Base-by-base conservation (phyloP, 2,113 vertebrate species). In the Raphicerus campestris region DNA sequence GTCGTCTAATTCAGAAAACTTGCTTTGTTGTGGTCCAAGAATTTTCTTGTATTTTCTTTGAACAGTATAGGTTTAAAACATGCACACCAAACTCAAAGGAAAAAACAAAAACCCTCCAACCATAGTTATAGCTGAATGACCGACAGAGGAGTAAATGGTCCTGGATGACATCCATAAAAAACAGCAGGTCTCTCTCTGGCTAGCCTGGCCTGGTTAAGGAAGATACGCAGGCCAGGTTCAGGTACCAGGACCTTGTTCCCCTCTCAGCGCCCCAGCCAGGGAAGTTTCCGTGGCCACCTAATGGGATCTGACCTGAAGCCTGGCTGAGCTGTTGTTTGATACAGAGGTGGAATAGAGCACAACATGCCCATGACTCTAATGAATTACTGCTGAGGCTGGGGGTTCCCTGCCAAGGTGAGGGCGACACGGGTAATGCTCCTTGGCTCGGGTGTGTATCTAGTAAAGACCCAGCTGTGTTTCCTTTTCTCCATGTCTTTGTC, bases 31-130 rank as follows among this genome's bases (percentile, higher is more conserved):
- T 39, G 28, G 6, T 75, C 45, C 70, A 87, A 94, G 83, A 93
- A 58, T n/a, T n/a, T n/a, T n/a, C n/a, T n/a, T 32, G 45, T 51
- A 80, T 96, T 96, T 97, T 94, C 89, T 95, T 83, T 16, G 56
- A 84, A 73, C 14, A 60, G 60, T 58, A 92, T 82, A 73, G 55
- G 24, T 70, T 96, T 89, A 81, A 93, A 70, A 92, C 39, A 89
- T 51, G 94, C 11, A 94, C 6, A 85, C 8, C 81, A 39, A 92
- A 81, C 47, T 94, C 30, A 80, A 78, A 93, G 45, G 42, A 75
- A 16, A 58, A 42, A 49, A 35, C 10, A 35, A 42, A 6, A 53
- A 55, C 51, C n/a, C 35, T 70, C 13, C 45, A 53, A 92, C 55
- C 32, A 39, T 45, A 93, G 88, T 75, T 84, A 89, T 6, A 22